Conservation (phyloP, 2,888 invertebrate genomes). For the Drosophila nr. perissopoda region DNA sequence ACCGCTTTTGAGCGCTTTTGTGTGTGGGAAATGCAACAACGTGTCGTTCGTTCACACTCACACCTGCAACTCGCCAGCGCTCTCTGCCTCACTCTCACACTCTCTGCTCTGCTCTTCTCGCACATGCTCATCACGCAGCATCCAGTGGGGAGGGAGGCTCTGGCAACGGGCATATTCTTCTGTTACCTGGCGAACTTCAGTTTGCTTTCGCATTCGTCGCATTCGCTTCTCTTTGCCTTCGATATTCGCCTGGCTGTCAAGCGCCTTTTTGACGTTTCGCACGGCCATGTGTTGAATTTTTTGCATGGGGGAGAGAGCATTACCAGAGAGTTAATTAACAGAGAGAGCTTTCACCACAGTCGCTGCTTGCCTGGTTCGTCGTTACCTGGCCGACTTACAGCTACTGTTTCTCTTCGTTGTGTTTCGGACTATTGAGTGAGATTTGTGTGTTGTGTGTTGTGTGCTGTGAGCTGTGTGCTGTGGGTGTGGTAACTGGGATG, state of each 20-base stretch:
- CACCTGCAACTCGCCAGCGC: conserved; percentile 23
- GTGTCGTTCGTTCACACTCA: conserved; percentile 67
- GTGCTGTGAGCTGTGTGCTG: conserved; percentile 26
- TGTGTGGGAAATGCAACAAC: conserved; percentile 73
- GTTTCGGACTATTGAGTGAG: conserved; percentile 78
- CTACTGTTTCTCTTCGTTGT: conserved; percentile 30
- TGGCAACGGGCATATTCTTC: conserved; percentile 2
- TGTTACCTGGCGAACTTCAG: conserved; percentile 66
- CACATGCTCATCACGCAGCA: conserved; percentile 47
- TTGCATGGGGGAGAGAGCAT: conserved; percentile 45
- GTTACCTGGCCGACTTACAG: conserved; percentile 52
- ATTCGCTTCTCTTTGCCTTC: conserved; percentile 39
- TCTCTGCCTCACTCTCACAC: conserved; percentile 2
- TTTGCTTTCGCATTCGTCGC: conserved; percentile 44
- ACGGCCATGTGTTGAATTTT: conserved; percentile 65
- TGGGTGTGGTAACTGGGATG: conserved; percentile 56
- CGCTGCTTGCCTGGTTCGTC: conserved; percentile 45
- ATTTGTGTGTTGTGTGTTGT: not conserved
- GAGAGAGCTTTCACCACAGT: conserved; percentile 56
- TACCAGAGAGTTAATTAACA: conserved; percentile 4
- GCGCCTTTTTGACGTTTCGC: conserved; percentile 67
- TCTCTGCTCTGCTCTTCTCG: conserved; percentile 4
- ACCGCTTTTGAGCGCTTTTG: conserved; percentile 56
- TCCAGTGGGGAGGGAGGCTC: conserved; percentile 39
- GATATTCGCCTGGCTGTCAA: conserved; percentile 60